Evolutionary conservation across 1,140 invertebrate genomes (phyloP).

Genomic region (Hyphantria cunea): DNA sequence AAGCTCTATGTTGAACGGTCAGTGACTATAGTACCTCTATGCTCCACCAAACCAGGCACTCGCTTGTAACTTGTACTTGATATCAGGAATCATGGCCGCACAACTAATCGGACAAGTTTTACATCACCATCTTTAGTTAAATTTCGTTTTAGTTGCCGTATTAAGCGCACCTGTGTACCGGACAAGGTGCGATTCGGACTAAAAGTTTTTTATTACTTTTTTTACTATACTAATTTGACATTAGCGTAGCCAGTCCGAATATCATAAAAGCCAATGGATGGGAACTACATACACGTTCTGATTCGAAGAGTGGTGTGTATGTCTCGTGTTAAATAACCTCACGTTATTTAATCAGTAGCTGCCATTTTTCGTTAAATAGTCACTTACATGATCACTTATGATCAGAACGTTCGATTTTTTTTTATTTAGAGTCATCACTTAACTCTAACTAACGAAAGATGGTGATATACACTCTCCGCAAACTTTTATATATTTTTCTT

Average conservation of each 20-base stretch:
- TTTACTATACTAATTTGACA: conserved; percentile 8
- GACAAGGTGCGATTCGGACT: conserved; percentile 13
- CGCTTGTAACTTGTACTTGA: conserved; percentile 10
- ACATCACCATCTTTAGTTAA: neutral
- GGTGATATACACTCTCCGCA: too few relatives aligned
- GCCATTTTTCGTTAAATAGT: neutral
- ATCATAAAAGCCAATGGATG: conserved; percentile 1
- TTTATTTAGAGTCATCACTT: too few relatives aligned
- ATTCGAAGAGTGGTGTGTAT: neutral
- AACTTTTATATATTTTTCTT: too few relatives aligned
- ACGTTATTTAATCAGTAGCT: neutral
- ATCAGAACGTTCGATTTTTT: neutral
- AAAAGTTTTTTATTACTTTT: conserved; percentile 16
- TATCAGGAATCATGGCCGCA: conserved; percentile 15
- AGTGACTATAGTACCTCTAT: conserved; percentile 20
- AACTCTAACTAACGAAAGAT: too few relatives aligned
- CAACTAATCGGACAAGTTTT: neutral
- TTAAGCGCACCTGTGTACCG: too few relatives aligned
- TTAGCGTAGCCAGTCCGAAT: conserved; percentile 25
- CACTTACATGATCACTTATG: neutral
- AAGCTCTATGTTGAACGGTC: conserved; percentile 13
- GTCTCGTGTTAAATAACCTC: too few relatives aligned
- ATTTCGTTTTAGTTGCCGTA: neutral
- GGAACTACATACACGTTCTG: conserved; percentile 2
- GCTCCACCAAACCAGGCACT: conserved; percentile 73